These are phyloP conservation scores for Rhipidura dahli DNA, from an alignment of 2,113 vertebrate genomes.

Conservation along the genomic window DNA sequence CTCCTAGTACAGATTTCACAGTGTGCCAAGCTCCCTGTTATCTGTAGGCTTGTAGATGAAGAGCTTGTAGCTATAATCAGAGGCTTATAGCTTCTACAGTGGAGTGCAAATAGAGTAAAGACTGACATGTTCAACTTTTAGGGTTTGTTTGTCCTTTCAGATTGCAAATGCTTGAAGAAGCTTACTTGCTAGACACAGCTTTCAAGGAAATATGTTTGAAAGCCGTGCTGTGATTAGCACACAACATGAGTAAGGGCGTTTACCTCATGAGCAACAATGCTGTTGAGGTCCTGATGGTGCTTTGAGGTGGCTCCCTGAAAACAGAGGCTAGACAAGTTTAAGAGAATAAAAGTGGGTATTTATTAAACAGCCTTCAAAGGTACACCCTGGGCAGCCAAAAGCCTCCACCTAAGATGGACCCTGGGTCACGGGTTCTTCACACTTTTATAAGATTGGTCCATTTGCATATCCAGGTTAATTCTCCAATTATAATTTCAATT, in stretches of 20 bases:
- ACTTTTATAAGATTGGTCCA: background rate
- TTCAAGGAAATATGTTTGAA: background rate
- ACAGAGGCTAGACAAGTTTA: background rate
- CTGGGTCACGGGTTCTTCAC: background rate
- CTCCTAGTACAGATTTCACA: background rate
- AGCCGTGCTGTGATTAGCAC: background rate
- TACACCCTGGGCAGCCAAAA: background rate
- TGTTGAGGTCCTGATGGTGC: background rate
- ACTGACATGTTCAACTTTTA: background rate
- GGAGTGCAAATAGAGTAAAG: background rate
- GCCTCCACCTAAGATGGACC: background rate
- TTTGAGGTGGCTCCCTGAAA: background rate
- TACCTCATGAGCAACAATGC: background rate
- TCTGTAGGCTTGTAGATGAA: background rate
- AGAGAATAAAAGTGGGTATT: background rate
- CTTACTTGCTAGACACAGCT: background rate
- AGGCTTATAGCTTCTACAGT: background rate
- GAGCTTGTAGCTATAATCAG: background rate
- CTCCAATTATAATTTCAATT: background rate
- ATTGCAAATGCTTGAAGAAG: background rate
- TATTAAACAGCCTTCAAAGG: background rate
- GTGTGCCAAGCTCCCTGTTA: background rate
- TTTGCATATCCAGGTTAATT: background rate
- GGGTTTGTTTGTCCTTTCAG: background rate
- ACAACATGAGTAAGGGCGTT: background rate